Base-by-base conservation (phyloP, 2,113 vertebrate genomes). In the Oenanthe melanoleuca region DNA sequence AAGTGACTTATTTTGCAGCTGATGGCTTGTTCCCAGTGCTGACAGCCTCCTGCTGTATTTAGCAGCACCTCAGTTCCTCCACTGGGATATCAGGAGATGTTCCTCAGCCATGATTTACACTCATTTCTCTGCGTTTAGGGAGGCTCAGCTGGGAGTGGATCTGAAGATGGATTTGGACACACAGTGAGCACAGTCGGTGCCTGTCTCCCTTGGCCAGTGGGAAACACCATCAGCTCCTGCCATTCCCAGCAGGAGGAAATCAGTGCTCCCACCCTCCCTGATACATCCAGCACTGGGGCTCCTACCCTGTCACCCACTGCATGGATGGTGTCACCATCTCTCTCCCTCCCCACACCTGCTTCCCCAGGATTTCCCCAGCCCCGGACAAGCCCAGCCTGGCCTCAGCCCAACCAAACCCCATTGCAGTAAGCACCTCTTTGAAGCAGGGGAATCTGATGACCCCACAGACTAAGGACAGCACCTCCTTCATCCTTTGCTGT, bases 341-440 rank as follows among this genome's bases (percentile, higher is more conserved):
- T 56, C 50, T 28, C 34, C 7, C 38, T 6, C 49, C 47, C 67
- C 14, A 2, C 17, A 10, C 6, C 17, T 2, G 26, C 57, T 61
- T 14, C 42, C 66, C 47, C 69, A 45, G 65, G n/a, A 82, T 40
- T 42, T 9, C 5, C 21, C 55, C 61, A 45, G 31, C 18, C 37
- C 24, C 13, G 26, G 65, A 18, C 26, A 29, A 61, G 42, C 29
- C 53, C 55, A 49, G 31, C 25, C 21, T 3, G 7, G 37, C 40
- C 45, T 60, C 34, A 11, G 34, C 50, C 66, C 1, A 3, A 50
- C 17, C 50, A 74, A 70, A 74, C 18, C 28, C 52, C 14, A 4
- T 7, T 0, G 1, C 28, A 28, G 37, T 0, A 12, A 66, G 34
- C 0, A 0, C 28, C 49, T 5, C 8, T 20, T 11, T 1, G 8